Conservation (phyloP, 1,140 invertebrate species). For the Drosophila burlai region DNA sequence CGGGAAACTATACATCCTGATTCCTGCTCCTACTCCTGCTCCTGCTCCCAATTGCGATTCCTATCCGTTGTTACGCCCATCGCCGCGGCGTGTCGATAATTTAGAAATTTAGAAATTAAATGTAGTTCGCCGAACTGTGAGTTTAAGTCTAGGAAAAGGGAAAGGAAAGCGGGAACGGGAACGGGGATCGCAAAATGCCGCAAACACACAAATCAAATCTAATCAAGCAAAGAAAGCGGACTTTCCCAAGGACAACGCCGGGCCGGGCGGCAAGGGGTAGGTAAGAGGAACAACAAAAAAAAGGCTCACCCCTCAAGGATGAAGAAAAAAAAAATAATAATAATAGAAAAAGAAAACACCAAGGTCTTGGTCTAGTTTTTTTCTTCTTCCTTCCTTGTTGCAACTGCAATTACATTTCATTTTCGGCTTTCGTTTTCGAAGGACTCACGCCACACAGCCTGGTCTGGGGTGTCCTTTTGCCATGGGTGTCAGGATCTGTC, state of each 20-base stretch:
- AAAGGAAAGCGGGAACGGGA: background rate
- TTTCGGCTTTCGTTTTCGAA: conserved; percentile 37
- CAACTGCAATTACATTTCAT: conserved; percentile 73
- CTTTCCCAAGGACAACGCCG: conserved; percentile 59
- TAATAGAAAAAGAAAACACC: conserved; percentile 37
- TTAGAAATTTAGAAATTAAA: conserved; percentile 83
- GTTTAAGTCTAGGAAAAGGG: conserved; percentile 1
- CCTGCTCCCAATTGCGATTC: conserved; percentile 2
- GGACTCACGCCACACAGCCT: conserved; percentile 44
- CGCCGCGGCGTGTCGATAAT: conserved; percentile 70
- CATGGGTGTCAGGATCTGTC: conserved; percentile 63
- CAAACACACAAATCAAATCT: conserved; percentile 81
- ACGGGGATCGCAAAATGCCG: conserved; percentile 56
- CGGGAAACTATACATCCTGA: background rate
- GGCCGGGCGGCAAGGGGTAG: conserved; percentile 46
- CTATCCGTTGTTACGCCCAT: conserved; percentile 57
- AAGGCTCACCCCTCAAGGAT: conserved; percentile 54
- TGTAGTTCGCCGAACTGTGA: conserved; percentile 49
- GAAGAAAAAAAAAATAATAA: background rate
- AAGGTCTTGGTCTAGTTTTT: conserved; percentile 71
- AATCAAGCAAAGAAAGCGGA: conserved; percentile 76
- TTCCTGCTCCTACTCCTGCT: background rate
- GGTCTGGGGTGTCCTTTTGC: conserved; percentile 49
- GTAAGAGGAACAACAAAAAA: conserved; percentile 6
- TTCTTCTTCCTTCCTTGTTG: conserved; percentile 34